A percentile compares a stretch with the other conserved stretches of the same genome.
Evolutionary conservation across 1,140 invertebrate genomes (phyloP).

Genomic region (Proales similis): DNA sequence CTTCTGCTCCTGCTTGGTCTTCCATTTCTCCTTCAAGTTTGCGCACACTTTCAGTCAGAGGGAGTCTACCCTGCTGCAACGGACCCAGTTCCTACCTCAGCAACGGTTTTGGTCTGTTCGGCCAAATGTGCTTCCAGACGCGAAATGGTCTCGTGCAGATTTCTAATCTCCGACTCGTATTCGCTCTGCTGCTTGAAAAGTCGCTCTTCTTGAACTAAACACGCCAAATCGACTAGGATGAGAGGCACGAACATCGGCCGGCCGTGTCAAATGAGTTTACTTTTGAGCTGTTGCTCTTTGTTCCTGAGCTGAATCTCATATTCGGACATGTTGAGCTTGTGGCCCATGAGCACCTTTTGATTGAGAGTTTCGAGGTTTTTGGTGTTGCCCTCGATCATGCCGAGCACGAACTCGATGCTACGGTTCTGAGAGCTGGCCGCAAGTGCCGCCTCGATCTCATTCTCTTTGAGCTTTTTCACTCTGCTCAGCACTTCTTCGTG

Average conservation of each 20-base stretch:
- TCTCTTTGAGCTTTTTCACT: slow-evolving; percentile 24
- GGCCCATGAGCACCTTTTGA: slow-evolving; percentile 26
- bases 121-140: slow-evolving; percentile 31
- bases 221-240: not conserved
- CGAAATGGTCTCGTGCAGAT: slow-evolving; percentile 19
- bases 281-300: slow-evolving; percentile 26
- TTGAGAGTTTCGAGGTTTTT: slow-evolving; percentile 15
- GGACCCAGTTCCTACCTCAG: too few species aligned
- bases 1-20: slow-evolving; percentile 23
- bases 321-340: slow-evolving; percentile 16
- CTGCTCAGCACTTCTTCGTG: slow-evolving; percentile 16
- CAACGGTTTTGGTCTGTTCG: slow-evolving; percentile 20
- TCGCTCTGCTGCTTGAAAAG: slow-evolving; percentile 18
- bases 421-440: slow-evolving; percentile 28
- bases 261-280: not conserved
- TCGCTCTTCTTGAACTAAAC: slow-evolving; percentile 12
- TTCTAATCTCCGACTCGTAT: slow-evolving; percentile 22
- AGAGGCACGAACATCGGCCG: too few species aligned
- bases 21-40: too few species aligned
- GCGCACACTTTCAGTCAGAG: too few species aligned
- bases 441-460: slow-evolving; percentile 7
- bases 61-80: too few species aligned
- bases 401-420: slow-evolving; percentile 21
- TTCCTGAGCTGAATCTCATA: slow-evolving; percentile 20
- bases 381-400: slow-evolving; percentile 26